phyloP scores from a whole-genome alignment of 2,888 invertebrate species.

The Apantesis nais region DNA sequence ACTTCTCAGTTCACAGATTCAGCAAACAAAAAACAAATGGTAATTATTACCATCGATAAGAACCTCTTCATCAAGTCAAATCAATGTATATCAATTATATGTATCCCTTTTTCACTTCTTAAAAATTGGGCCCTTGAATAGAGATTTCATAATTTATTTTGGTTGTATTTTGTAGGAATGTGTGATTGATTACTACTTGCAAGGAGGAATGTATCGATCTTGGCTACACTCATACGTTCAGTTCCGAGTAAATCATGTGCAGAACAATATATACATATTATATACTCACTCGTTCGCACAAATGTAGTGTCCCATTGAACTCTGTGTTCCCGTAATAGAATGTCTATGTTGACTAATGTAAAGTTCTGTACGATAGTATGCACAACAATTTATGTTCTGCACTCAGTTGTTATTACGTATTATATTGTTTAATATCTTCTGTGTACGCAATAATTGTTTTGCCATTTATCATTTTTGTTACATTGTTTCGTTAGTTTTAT shows the following conservation, averaged over 20 bases:
- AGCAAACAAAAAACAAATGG: not conserved
- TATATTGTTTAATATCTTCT: conserved; percentile 39
- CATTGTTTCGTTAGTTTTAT: conserved; percentile 76
- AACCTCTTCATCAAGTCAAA: not conserved
- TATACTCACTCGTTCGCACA: conserved; percentile 38
- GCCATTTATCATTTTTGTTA: conserved; percentile 75
- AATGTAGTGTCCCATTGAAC: conserved; percentile 28
- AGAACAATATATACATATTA: not conserved
- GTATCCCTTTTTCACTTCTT: not conserved
- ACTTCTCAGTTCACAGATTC: conserved; percentile 10
- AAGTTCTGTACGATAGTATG: conserved; percentile 26
- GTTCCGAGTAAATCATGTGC: not conserved
- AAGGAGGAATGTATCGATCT: not conserved
- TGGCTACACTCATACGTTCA: not conserved
- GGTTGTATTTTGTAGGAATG: not conserved
- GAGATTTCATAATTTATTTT: not conserved
- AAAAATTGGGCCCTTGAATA: not conserved
- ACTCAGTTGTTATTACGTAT: conserved; percentile 39
- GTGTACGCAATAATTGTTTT: conserved; percentile 59
- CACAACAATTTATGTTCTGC: conserved; percentile 33
- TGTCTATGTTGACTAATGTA: conserved; percentile 27
- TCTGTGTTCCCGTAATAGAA: conserved; percentile 15
- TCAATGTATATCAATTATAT: not conserved
- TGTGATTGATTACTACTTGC: not conserved
- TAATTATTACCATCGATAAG: not conserved